phyloP scores from a whole-genome alignment of 2,888 invertebrate species.

The Amaurobius ferox region DNA sequence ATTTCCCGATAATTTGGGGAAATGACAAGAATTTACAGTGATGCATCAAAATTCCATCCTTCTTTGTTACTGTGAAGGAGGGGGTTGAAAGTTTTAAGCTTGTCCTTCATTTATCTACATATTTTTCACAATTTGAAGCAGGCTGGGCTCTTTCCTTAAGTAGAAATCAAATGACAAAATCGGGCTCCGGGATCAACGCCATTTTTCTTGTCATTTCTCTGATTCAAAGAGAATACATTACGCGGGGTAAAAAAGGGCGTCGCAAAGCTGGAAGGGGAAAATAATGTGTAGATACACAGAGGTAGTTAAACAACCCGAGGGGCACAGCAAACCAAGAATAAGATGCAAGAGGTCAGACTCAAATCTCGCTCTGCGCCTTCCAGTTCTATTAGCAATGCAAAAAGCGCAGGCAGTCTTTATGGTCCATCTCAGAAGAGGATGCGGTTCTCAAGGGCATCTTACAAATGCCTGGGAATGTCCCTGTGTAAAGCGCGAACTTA shows the following conservation, averaged over 20 bases:
- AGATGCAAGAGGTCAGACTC: constrained; percentile 56
- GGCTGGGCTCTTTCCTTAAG: constrained; percentile 24
- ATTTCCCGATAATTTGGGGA: constrained; percentile 31
- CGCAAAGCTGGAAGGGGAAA: constrained; percentile 5
- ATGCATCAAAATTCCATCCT: constrained; percentile 58
- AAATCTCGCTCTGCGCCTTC: constrained; percentile 55
- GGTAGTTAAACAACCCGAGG: constrained; percentile 51
- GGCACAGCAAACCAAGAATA: constrained; percentile 44
- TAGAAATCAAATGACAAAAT: constrained; percentile 55
- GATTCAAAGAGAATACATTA: constrained; percentile 51
- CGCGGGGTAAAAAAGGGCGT: constrained; percentile 7
- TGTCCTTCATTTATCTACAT: constrained; percentile 66
- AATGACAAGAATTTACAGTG: constrained; percentile 46
- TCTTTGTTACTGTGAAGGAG: constrained; percentile 52
- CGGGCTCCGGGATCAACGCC: constrained; percentile 45
- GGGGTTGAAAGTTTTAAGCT: constrained; percentile 48
- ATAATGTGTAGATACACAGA: constrained; percentile 28
- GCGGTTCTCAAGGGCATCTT: constrained; percentile 54
- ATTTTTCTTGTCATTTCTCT: constrained; percentile 58
- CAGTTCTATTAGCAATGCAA: constrained; percentile 68
- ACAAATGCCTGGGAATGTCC: constrained; percentile 52
- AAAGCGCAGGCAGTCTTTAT: constrained; percentile 69
- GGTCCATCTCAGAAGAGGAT: constrained; percentile 59
- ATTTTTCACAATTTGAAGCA: constrained; percentile 60
- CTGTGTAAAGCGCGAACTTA: constrained; percentile 65